These are phyloP conservation scores for Megaceryle torquata DNA, from an alignment of 2,113 vertebrate genomes.

Conservation along the genomic window DNA sequence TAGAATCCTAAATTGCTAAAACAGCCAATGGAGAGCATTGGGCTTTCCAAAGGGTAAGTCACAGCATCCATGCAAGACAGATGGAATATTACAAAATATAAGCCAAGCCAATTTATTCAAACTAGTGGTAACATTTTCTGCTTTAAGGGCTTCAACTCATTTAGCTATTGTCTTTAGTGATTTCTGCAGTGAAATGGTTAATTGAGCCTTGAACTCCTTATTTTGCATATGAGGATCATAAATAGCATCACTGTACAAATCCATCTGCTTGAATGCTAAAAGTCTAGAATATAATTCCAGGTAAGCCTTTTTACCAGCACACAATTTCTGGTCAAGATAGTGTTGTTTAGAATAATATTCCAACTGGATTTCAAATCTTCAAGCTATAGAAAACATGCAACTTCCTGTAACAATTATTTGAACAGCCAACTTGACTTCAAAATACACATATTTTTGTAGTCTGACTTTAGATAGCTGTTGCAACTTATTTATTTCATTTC, in stretches of 20 bases:
- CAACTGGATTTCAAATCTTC: conserved; percentile 14
- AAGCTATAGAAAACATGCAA: neutral
- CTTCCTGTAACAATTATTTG: neutral
- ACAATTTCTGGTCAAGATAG: neutral
- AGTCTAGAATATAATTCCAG: neutral
- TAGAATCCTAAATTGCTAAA: neutral
- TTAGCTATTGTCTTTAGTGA: neutral
- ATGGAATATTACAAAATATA: conserved; percentile 17
- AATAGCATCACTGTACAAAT: neutral
- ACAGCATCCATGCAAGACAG: neutral
- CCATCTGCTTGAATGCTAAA: neutral
- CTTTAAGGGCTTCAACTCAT: neutral
- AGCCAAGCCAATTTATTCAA: neutral
- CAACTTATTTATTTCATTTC: neutral
- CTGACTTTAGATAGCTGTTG: neutral
- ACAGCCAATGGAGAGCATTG: fast-evolving
- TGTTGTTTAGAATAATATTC: conserved; percentile 23
- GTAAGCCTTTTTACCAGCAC: neutral
- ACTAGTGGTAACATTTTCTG: neutral
- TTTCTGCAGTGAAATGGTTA: neutral
- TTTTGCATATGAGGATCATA: neutral
- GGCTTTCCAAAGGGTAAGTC: neutral
- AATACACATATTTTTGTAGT: neutral
- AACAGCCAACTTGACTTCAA: neutral
- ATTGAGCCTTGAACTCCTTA: neutral